Percentiles rank a stretch among this genome's conserved stretches.
Conservation (phyloP, 2,888 invertebrate species). For the Hypselothyrea guttata region DNA sequence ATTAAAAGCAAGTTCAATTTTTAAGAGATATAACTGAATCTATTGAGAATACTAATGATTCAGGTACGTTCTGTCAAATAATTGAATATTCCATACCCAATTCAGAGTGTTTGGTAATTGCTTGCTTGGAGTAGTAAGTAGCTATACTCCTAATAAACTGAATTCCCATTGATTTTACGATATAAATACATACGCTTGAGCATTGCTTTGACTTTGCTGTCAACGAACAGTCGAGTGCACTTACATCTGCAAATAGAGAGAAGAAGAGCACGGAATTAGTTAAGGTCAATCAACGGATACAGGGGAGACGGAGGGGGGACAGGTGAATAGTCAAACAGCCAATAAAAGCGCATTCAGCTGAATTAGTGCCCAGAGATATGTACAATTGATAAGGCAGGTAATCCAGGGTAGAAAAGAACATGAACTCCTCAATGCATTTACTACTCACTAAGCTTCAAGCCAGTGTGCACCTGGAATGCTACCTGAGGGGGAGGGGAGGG, state of each 20-base stretch:
- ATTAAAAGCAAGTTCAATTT: too few relatives aligned
- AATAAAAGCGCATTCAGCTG: constrained; percentile 60
- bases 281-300: constrained; percentile 56
- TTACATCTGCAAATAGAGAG: constrained; percentile 72
- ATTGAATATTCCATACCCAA: too few relatives aligned
- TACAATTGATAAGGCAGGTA: constrained; percentile 45
- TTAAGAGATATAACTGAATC: too few relatives aligned
- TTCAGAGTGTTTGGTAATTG: too few relatives aligned
- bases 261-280: constrained; percentile 65
- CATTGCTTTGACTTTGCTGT: constrained; percentile 5
- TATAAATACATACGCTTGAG: constrained; percentile 25
- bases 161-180: constrained; percentile 12
- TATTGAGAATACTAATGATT: too few relatives aligned
- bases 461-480: constrained; percentile 4
- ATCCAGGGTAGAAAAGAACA: constrained; percentile 9
- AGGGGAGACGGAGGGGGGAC: constrained; percentile 6
- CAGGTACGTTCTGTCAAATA: too few relatives aligned
- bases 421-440: neutral
- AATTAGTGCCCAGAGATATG: constrained; percentile 40
- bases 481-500: neutral
- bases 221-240: constrained; percentile 28
- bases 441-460: neutral
- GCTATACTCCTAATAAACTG: neutral
- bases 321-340: constrained; percentile 39
- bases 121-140: too few relatives aligned